These are phyloP conservation scores for Coelopa frigida DNA, from an alignment of 1,140 invertebrate species.

Conservation along the genomic window DNA sequence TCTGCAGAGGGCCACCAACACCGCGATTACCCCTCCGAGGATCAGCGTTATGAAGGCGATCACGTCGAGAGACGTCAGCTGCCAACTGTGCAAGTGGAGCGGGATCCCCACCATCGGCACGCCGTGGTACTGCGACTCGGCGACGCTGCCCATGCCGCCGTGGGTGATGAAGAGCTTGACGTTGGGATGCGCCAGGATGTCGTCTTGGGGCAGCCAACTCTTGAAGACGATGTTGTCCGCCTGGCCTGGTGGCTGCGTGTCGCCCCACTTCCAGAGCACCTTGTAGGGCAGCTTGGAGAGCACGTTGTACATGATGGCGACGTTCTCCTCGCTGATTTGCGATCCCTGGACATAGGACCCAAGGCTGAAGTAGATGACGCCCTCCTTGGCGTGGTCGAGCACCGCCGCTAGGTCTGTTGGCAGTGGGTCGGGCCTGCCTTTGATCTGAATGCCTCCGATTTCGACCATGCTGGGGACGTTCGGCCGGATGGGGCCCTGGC, in stretches of 20 bases:
- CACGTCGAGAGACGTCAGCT: slow-evolving; percentile 12
- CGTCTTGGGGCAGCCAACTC: slow-evolving; percentile 52
- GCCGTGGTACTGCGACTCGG: slow-evolving; percentile 45
- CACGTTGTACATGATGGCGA: slow-evolving; percentile 12
- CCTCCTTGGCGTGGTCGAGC: slow-evolving; percentile 19
- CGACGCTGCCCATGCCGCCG: slow-evolving; percentile 46
- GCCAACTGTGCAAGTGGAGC: slow-evolving; percentile 15
- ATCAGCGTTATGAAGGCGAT: slow-evolving; percentile 9
- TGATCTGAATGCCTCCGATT: slow-evolving; percentile 46
- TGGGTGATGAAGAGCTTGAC: slow-evolving; percentile 48
- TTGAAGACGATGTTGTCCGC: slow-evolving; percentile 47
- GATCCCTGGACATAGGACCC: slow-evolving; percentile 19
- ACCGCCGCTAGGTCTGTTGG: slow-evolving; percentile 30
- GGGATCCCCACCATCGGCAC: slow-evolving; percentile 48
- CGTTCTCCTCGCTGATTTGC: not conserved
- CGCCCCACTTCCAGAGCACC: slow-evolving; percentile 48
- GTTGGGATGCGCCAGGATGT: slow-evolving; percentile 46
- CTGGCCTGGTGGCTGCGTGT: slow-evolving; percentile 17
- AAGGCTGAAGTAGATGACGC: slow-evolving; percentile 29
- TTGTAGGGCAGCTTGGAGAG: slow-evolving; percentile 42
- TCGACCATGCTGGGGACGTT: slow-evolving; percentile 38
- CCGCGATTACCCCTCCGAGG: not conserved
- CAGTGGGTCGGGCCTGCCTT: slow-evolving; percentile 31
- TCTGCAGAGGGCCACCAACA: slow-evolving; percentile 6
- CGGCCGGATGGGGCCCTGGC: slow-evolving; percentile 35